Base-by-base conservation (phyloP, 2,113 vertebrate genomes). In the Pluvianellus socialis region DNA sequence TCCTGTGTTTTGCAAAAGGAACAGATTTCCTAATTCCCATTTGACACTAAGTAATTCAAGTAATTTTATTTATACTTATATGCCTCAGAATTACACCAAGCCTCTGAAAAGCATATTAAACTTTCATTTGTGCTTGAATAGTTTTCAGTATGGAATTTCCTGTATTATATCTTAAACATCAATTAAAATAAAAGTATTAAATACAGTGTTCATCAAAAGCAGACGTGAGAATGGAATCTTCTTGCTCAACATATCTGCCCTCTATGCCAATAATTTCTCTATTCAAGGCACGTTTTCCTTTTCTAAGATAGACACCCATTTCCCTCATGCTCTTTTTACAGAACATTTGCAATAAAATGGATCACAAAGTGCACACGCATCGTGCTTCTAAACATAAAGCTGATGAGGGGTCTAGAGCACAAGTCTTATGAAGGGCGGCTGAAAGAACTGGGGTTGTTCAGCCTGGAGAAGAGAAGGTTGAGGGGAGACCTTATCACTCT, bases 311-410 rank as follows among this genome's bases (percentile, higher is more conserved):
- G 58, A 30, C 19, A 47, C 1, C 10, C 15, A 24, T 77, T 80
- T 38, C 2, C 79, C 10, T 49, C n/a, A 20, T 0, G 16, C 6
- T 40, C 4, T 30, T 67, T 32, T 42, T 4, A 7, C 1, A n/a
- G 27, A 35, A 6, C 6, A 50, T 88, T 65, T 92, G 18, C 58
- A 88, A 33, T 35, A 14, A 79, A 82, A 63, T 14, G 28, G 47
- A 47, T 75, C 44, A 68, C 16, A 49, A 68, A 79, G 4, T 12
- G 32, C 32, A 63, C 13, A 12, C 8, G 7, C 4, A 44, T 35
- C 61, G 10, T 35, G 53, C 14, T 44, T 53, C 13, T 50, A 76
- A 79, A 75, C 13, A 42, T 23, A 50, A 59, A 92, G 44, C 44
- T 44, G 44, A 15, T 44, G 44, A 44, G 44, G 44, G 44, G 44